phyloP scores from a whole-genome alignment of 2,888 invertebrate genomes.

The Cheilosia pagana region DNA sequence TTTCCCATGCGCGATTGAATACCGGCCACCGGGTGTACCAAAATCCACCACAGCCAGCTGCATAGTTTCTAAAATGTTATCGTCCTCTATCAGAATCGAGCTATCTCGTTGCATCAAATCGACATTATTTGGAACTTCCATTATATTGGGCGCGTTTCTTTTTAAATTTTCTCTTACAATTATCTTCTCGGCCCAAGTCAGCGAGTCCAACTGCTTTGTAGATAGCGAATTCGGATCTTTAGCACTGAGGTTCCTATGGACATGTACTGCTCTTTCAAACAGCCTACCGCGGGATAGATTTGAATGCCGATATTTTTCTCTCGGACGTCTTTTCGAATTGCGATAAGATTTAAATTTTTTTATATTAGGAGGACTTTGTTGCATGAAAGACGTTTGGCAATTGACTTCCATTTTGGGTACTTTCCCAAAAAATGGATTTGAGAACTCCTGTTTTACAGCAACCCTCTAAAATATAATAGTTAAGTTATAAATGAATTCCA shows the following conservation, averaged over 20 bases:
- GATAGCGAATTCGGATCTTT: slow-evolving; percentile 33
- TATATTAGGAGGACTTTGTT: neutral
- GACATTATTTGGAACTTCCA: neutral
- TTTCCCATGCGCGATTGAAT: slow-evolving; percentile 20
- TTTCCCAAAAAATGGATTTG: neutral
- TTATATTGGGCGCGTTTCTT: neutral
- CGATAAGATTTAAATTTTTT: neutral
- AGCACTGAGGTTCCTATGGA: neutral
- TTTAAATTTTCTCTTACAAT: neutral
- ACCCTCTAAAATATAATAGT: neutral
- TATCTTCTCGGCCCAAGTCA: slow-evolving; percentile 47
- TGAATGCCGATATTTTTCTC: neutral
- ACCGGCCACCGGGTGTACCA: slow-evolving; percentile 18
- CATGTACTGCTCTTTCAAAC: neutral
- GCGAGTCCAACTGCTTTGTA: slow-evolving; percentile 15
- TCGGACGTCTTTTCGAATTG: neutral
- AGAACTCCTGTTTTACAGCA: neutral
- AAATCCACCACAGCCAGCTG: slow-evolving; percentile 44
- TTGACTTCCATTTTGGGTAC: neutral
- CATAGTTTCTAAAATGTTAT: slow-evolving; percentile 1
- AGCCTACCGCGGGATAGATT: neutral
- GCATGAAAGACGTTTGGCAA: neutral
- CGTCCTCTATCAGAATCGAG: neutral
- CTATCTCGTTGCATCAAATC: neutral
- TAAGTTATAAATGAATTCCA: neutral